Evolutionary conservation across 2,888 invertebrate genomes (phyloP), one percentile per base, ranked within the genome.

Genomic region (Dryadula phaetusa): DNA sequence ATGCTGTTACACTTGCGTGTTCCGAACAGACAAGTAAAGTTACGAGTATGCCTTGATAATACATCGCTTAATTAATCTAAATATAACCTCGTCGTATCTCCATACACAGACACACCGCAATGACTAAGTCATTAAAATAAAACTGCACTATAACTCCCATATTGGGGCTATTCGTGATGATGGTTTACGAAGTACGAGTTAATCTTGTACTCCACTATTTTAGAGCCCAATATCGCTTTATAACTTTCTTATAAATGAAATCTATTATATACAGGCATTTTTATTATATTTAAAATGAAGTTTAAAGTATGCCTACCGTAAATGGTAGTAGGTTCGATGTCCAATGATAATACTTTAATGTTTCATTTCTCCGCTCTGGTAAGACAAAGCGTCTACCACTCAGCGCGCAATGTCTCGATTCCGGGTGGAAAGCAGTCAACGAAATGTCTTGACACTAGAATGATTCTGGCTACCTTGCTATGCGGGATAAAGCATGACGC

Each of bases 91-190:
- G 46, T 56, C 18, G 60, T 56, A 47, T 56, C 46, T 37, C 64
- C 58, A 64, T 64, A 64, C 58, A 58, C 37, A 58, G 58, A 44
- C 40, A 40, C 44, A 58, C 64, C 22, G 56, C 64, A 64, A 53
- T 63, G 62, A 69, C 69, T 69, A 66, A 69, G 69, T 66, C 58
- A 69, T 69, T 69, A 69, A 64, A 69, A 66, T 66, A 61, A 69
- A 69, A 64, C 66, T 63, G 47, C 69, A 66, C 63, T 69, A 64
- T 64, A 69, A 69, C 69, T 64, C 60, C 69, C 69, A 69, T 69
- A 69, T 66, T 64, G 63, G 69, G 66, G 53, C 66, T 66, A 66
- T 63, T 66, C 69, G 60, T 69, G 69, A 69, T 64, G 69, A 66
- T 66, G 53, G 46, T 60, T 65, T 65, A 60, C 58, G 46, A 60